Base-by-base conservation (phyloP, 37 sponge, comb jelly and placozoan genomes). In the Beroe ovata region DNA sequence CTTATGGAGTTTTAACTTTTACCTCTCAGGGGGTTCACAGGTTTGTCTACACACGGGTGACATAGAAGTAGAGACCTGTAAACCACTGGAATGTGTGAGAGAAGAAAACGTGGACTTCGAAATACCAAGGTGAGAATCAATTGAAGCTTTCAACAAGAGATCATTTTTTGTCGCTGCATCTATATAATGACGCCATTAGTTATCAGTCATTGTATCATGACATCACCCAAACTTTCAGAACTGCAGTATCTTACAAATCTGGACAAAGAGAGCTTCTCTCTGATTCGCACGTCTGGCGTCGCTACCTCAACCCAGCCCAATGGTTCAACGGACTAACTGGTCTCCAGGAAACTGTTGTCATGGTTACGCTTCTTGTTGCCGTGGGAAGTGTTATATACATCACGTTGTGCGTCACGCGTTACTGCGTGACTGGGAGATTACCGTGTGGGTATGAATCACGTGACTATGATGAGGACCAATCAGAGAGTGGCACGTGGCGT, bases 291-390 rank as follows among this genome's bases (percentile, higher is more conserved):
- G 84, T 77, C 0, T 77, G 84, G 84, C 26, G 33, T 16, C 42
- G 54, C 4, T 77, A 77, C 25, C 26, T 35, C 47, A 77, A 77
- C 38, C 84, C 84, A 28, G 84, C 84, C 41, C 36, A 77, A 36
- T 77, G 84, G 84, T 77, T 77, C 23, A 77, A 77, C 54, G 84
- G 84, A 47, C 54, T 47, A 11, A 77, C 84, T 1, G 84, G 84
- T n/a, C 84, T 77, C 41, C 84, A 77, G 28, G 84, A 77, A 40
- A 19, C 38, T 21, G 84, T 77, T 1, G 26, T 30, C 47, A 77
- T 77, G 84, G 3, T 77, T 6, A 1, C 29, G 54, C 54, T 47
- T 6, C 54, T 47, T 16, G 11, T 47, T 11, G 54, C 54, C 6
- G 11, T 47, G 11, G 54, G 11, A 16, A 16, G 6, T 47, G 11